Evolutionary conservation across 2,113 vertebrate genomes (phyloP).

Genomic region (Felis catus): F.catus_Fca126_mat1.0 CM031413.1:145581501-145582000

Average conservation of each 20-base stretch:
- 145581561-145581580: constrained; percentile 22
- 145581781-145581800: constrained; percentile 11
- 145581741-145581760: not conserved
- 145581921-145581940: not conserved
- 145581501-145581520: constrained; percentile 31
- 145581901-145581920: not conserved
- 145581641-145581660: not conserved
- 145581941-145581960: not conserved
- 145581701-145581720: constrained; percentile 41
- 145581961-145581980: not conserved
- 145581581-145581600: not conserved
- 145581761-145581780: not conserved
- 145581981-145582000: not conserved
- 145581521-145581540: not conserved
- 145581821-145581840: constrained; percentile 49
- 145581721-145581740: constrained; percentile 44
- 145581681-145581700: constrained; percentile 43
- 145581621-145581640: not conserved
- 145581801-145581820: not conserved
- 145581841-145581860: constrained; percentile 22
- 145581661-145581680: constrained; percentile 51
- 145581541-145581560: not conserved
- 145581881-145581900: not conserved
- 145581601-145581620: constrained; percentile 28
- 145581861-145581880: not conserved